These are phyloP conservation scores for Philereme transversata DNA, from an alignment of 2,888 invertebrate genomes.

Conservation along the genomic window DNA sequence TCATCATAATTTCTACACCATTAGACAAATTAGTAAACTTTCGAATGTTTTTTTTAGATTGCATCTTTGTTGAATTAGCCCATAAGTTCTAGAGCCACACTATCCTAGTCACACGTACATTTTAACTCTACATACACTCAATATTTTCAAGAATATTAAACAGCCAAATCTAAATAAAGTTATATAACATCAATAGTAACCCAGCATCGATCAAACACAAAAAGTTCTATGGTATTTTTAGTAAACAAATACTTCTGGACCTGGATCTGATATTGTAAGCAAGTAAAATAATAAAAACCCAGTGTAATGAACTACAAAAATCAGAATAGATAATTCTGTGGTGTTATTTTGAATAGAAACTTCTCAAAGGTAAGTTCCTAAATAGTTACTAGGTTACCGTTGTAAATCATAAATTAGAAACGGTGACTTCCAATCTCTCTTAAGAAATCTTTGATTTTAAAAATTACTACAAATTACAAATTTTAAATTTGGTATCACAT, in stretches of 20 bases:
- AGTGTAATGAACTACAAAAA: neutral
- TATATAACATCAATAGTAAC: conserved; percentile 29
- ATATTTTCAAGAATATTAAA: conserved; percentile 17
- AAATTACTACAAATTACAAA: too few relatives aligned
- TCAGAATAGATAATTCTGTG: too few relatives aligned
- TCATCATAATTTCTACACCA: neutral
- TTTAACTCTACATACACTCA: conserved; percentile 4
- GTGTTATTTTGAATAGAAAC: conserved; percentile 6
- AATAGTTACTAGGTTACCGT: neutral
- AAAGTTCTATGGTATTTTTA: conserved; percentile 8
- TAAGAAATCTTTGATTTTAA: too few relatives aligned
- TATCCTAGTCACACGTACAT: neutral
- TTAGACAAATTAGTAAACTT: conserved; percentile 8
- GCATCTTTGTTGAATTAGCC: conserved; percentile 15
- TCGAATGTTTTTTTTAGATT: conserved; percentile 16
- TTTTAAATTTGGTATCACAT: too few relatives aligned
- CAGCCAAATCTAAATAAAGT: conserved; percentile 27
- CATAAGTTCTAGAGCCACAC: conserved; percentile 4
- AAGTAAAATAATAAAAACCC: too few relatives aligned
- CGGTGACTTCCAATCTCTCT: too few relatives aligned
- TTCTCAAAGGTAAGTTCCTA: conserved; percentile 24
- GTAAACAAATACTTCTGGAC: conserved; percentile 13
- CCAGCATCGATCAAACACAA: conserved; percentile 39
- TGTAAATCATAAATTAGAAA: neutral
- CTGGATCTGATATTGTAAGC: too few relatives aligned